Conservation (phyloP, 2,888 invertebrate species). For the Zhuqinia jingwanae region DNA sequence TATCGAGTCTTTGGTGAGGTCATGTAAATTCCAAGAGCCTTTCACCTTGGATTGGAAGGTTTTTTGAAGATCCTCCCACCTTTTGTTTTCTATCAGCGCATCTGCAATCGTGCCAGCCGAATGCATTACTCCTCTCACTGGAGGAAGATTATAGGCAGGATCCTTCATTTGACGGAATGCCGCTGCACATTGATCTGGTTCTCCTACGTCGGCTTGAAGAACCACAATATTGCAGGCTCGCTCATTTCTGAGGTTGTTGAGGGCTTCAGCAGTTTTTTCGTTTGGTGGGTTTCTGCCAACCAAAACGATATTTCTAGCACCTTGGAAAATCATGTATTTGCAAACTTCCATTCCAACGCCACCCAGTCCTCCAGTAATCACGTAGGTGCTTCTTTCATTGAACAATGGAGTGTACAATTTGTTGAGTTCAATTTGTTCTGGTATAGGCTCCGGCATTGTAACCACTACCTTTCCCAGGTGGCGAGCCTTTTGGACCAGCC, state of each 20-base stretch:
- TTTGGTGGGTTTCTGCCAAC: constrained; percentile 32
- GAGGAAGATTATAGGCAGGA: neutral
- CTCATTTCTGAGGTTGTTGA: neutral
- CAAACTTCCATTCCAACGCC: constrained; percentile 56
- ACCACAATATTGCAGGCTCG: constrained; percentile 16
- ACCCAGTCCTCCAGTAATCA: constrained; percentile 58
- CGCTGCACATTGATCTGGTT: neutral
- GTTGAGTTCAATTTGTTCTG: neutral
- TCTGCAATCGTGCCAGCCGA: constrained; percentile 43
- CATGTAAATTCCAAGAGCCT: constrained; percentile 53
- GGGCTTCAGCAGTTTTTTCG: neutral
- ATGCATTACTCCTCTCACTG: constrained; percentile 58
- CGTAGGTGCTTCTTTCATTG: constrained; percentile 49
- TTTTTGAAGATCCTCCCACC: constrained; percentile 36
- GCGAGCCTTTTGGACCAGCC: constrained; percentile 45
- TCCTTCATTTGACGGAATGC: constrained; percentile 18
- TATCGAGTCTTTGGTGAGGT: constrained; percentile 30
- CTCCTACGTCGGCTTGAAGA: constrained; percentile 40
- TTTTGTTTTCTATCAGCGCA: constrained; percentile 22
- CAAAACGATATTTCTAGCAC: constrained; percentile 33
- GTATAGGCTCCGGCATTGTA: constrained; percentile 15
- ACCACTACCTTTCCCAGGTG: constrained; percentile 62
- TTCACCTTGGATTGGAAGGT: constrained; percentile 44
- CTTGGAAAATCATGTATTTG: constrained; percentile 43
- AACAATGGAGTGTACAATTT: constrained; percentile 10